Evolutionary conservation across 2,113 vertebrate genomes (phyloP).

Genomic region (Climacteris rufus): DNA sequence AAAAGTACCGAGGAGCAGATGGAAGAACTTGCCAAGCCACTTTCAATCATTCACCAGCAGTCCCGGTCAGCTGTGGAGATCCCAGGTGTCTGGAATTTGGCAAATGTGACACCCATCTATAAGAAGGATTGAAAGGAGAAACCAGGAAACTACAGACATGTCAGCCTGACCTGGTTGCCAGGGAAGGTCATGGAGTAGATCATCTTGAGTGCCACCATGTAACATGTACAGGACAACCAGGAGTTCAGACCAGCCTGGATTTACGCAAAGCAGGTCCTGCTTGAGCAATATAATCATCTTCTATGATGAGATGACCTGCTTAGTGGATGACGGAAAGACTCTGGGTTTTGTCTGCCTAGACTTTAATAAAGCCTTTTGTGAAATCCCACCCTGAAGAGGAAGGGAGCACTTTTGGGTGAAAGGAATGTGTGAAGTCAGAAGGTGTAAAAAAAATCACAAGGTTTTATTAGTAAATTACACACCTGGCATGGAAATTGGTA

Average conservation of each 20-base stretch:
- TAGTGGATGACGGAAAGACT: not conserved
- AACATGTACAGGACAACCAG: not conserved
- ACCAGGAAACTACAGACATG: not conserved
- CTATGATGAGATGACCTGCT: not conserved
- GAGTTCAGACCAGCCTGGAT: not conserved
- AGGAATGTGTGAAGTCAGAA: not conserved
- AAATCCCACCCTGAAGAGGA: too few relatives aligned
- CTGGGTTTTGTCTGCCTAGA: not conserved
- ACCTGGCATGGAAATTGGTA: not conserved
- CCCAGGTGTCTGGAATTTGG: not conserved
- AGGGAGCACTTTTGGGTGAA: not conserved
- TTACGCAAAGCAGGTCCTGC: not conserved
- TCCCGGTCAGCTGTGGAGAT: not conserved
- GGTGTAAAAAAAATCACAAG: not conserved
- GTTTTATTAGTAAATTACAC: not conserved
- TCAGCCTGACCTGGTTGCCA: not conserved
- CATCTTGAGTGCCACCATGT: too few relatives aligned
- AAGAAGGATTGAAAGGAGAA: not conserved
- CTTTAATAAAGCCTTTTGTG: not conserved
- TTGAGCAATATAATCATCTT: not conserved
- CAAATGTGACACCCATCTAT: fast-evolving
- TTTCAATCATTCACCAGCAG: not conserved
- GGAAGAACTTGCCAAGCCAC: not conserved
- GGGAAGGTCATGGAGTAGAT: not conserved
- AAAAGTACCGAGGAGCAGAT: not conserved